Conservation (phyloP, 2,888 invertebrate species). For the Sinopyrophorus schimmeli region DNA sequence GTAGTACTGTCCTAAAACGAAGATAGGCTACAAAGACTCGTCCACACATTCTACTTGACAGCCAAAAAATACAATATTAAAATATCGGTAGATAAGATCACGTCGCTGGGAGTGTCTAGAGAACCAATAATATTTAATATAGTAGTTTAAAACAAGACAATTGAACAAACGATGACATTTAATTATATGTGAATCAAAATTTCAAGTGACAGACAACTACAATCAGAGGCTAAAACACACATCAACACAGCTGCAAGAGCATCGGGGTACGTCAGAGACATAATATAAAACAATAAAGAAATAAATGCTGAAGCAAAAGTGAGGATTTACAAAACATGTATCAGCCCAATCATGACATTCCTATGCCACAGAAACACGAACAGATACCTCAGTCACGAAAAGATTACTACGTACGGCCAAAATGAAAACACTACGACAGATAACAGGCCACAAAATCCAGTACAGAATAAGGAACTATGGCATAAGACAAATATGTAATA, state of each 20-base stretch:
- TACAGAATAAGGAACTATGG: not conserved
- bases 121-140: not conserved
- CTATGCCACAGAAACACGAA: not conserved
- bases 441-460: not conserved
- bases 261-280: conserved; percentile 1
- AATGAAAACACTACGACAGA: not conserved
- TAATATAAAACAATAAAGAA: conserved; percentile 1
- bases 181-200: not conserved
- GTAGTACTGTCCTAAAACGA: not conserved
- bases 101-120: conserved; percentile 1
- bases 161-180: not conserved
- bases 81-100: conserved; percentile 5
- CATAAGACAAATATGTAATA: not conserved
- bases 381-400: not conserved
- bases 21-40: conserved; percentile 2
- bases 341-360: not conserved
- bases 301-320: not conserved
- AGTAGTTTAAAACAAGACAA: conserved; percentile 1
- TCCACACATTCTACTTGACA: conserved; percentile 2
- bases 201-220: not conserved
- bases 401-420: not conserved
- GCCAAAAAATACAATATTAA: not conserved
- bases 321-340: not conserved
- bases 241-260: not conserved
- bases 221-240: not conserved